Evolutionary conservation across 1,140 invertebrate genomes (phyloP).

Genomic region (Pseudomyrmex flavicornis): DNA sequence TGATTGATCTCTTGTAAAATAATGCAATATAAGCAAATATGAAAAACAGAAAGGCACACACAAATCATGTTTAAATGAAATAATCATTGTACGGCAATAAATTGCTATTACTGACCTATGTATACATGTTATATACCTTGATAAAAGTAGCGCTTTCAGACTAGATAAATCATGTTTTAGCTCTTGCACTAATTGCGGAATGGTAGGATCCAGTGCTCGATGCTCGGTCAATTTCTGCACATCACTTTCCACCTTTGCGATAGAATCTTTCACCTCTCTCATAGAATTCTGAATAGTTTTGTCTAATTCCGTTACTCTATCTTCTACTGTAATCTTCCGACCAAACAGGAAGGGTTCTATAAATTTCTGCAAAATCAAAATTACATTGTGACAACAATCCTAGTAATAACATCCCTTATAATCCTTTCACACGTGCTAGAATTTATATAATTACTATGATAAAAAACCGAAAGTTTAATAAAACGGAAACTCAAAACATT

Average conservation of each 20-base stretch:
- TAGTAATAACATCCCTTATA: no score
- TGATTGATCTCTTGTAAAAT: conserved; percentile 61
- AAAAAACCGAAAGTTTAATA: no score
- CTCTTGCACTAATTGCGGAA: conserved; percentile 88
- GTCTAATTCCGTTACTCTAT: conserved; percentile 88
- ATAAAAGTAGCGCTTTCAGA: conserved; percentile 91
- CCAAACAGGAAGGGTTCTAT: conserved; percentile 88
- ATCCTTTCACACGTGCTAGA: no score
- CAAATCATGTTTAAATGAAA: conserved; percentile 59
- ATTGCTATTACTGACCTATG: conserved; percentile 52
- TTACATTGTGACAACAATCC: neutral
- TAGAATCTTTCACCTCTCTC: conserved; percentile 86
- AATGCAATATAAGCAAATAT: conserved; percentile 56
- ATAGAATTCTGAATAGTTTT: conserved; percentile 88
- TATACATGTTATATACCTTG: conserved; percentile 85
- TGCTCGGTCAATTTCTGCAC: conserved; percentile 86
- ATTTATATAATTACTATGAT: no score
- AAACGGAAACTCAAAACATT: no score
- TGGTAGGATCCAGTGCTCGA: conserved; percentile 82
- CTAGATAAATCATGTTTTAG: conserved; percentile 91
- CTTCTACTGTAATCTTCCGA: conserved; percentile 87
- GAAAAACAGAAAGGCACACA: conserved; percentile 37
- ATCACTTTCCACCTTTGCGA: conserved; percentile 86
- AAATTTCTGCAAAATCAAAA: conserved; percentile 86
- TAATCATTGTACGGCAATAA: conserved; percentile 66